A percentile compares a stretch with the other conserved stretches of the same genome.
Evolutionary conservation across 2,888 invertebrate species (phyloP).

Genomic region (Sminthurinus aureus): DNA sequence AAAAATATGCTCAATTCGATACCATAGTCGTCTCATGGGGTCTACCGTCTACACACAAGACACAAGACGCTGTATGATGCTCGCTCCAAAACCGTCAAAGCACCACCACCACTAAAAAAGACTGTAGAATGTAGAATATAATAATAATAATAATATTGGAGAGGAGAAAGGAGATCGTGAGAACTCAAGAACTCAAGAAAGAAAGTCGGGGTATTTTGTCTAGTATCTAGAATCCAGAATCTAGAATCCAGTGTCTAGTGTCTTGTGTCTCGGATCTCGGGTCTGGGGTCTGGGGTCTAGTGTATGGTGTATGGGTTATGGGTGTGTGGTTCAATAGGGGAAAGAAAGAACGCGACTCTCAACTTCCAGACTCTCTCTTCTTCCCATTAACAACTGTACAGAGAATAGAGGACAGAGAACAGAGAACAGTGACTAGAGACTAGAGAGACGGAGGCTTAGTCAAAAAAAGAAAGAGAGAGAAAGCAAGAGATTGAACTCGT

Average conservation of each 20-base stretch:
- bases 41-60: neutral
- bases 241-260: neutral
- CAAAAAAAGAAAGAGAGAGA: neutral
- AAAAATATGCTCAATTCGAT: constrained; percentile 27
- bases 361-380: constrained; percentile 24
- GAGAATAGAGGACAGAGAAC: too few relatives aligned
- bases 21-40: constrained; percentile 17
- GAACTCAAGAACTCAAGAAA: neutral
- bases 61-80: neutral
- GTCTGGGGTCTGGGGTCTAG: neutral
- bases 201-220: neutral
- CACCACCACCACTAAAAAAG: constrained; percentile 7
- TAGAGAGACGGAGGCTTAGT: too few relatives aligned
- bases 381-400: neutral
- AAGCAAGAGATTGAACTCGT: neutral
- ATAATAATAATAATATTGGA: neutral
- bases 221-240: neutral
- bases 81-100: neutral
- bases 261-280: neutral
- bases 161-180: neutral
- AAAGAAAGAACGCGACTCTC: constrained; percentile 17
- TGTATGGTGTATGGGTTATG: neutral
- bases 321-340: neutral
- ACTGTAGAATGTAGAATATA: neutral
- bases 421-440: too few relatives aligned